These are phyloP conservation scores for Decapterus maruadsi DNA, from an alignment of 2,797 vertebrate species.

Conservation along the genomic window DNA sequence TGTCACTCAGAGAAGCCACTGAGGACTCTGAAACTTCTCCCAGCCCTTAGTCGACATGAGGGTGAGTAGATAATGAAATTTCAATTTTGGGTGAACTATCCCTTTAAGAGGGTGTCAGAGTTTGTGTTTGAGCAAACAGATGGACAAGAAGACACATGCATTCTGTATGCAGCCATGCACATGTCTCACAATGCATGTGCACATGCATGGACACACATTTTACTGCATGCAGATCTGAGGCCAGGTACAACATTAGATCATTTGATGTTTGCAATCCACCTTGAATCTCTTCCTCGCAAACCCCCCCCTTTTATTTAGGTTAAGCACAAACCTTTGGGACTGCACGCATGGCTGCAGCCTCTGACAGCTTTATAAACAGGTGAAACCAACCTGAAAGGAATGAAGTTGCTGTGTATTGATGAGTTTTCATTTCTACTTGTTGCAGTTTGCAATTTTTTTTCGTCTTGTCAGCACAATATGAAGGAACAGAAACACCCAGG, in stretches of 20 bases:
- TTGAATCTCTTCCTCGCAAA: conserved; percentile 14
- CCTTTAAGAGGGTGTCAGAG: conserved; percentile 52
- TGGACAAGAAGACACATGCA: conserved; percentile 5
- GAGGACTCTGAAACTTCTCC: too few species aligned
- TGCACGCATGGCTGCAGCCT: conserved; percentile 21
- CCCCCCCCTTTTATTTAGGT: conserved; percentile 27
- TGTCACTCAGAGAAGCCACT: too few species aligned
- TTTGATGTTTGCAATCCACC: conserved; percentile 3
- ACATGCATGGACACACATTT: conserved; percentile 5
- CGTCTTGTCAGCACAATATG: conserved; percentile 14
- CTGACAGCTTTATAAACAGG: conserved; percentile 38
- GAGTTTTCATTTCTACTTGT: conserved; percentile 19
- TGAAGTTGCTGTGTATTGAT: conserved; percentile 18
- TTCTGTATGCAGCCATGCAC: background rate
- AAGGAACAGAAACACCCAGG: background rate
- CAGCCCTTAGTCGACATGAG: too few species aligned
- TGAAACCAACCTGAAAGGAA: conserved; percentile 22
- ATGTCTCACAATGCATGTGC: background rate
- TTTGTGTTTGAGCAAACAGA: conserved; percentile 51
- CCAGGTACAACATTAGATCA: conserved; percentile 43
- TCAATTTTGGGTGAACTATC: too few species aligned
- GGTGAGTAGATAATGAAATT: too few species aligned
- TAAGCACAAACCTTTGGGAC: conserved; percentile 24
- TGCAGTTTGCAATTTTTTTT: conserved; percentile 36
- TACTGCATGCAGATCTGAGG: conserved; percentile 36